Evolutionary conservation across 1,140 invertebrate species (phyloP), one percentile per base, ranked within the genome.

Genomic region (Nylanderia fulva): DNA sequence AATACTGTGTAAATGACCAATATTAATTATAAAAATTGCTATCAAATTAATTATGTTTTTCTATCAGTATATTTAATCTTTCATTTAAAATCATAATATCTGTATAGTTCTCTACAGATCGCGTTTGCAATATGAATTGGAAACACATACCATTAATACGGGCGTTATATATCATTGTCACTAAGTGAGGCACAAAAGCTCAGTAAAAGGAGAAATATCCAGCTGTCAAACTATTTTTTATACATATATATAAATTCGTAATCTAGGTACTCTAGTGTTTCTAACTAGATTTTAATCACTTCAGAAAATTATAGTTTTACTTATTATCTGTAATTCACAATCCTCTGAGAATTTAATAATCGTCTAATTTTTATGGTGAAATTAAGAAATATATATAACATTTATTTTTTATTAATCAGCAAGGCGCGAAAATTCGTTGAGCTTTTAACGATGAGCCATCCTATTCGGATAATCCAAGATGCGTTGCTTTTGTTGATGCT

Each of bases 41-140:
- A 56, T 69, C 52, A 42, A 71, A 82, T 82, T 71, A 82, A 72
- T 61, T 27, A 64, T 58, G 8, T 85, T 85, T 29, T 33, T 48
- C 63, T 36, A 61, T 13, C 69, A 68, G 13, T 48, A 68, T 72
- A 54, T 13, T 87, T 80, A 56, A 88, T 66, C 33, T 52, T 48
- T 85, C 18, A 88, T 54, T 88, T 76, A 39, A 88, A 88, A 88
- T 29, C 85, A 85, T 74, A 24, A 3, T 66, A 27, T 42, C 24
- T 80, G 27, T 48, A 71, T 29, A 58, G 24, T 3, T 72, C 27
- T 82, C 27, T 82, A 71, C 9, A 64, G 45, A 68, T 61, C 48
- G 29, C 48, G 29, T 54, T 84, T 87, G 42, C 54, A 66, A 66
- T 56, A 61, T 24, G 42, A 86, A 13, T 66, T 54, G n/a, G 66